phyloP scores from a whole-genome alignment of 2,888 invertebrate genomes.

The Miltochrista miniata region DNA sequence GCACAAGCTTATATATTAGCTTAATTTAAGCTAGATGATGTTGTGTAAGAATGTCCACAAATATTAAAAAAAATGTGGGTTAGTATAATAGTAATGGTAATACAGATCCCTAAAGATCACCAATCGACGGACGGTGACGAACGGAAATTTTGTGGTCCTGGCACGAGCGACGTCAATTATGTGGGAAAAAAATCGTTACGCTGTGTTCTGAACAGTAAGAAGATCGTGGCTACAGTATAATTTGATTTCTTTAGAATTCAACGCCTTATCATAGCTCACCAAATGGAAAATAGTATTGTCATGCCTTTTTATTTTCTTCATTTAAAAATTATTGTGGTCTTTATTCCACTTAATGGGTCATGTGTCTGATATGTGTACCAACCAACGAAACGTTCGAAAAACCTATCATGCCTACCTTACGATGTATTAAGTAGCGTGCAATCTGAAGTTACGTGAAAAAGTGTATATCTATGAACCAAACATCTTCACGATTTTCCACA shows the following conservation, averaged over 20 bases:
- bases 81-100: neutral
- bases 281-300: slow-evolving; percentile 15
- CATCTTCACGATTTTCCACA: too few species aligned
- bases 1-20: too few species aligned
- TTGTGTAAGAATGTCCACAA: too few species aligned
- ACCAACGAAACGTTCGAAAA: too few species aligned
- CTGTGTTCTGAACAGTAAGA: slow-evolving; percentile 49
- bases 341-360: neutral
- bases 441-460: too few species aligned
- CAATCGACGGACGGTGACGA: slow-evolving; percentile 72
- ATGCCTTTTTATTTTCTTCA: neutral
- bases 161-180: slow-evolving; percentile 72
- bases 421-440: too few species aligned
- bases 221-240: slow-evolving; percentile 61
- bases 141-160: slow-evolving; percentile 75
- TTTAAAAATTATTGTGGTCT: too few species aligned
- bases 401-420: too few species aligned
- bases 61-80: neutral
- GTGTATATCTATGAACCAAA: too few species aligned
- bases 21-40: too few species aligned
- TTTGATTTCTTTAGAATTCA: slow-evolving; percentile 52
- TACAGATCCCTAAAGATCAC: slow-evolving; percentile 56
- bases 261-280: slow-evolving; percentile 25
- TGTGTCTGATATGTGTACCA: too few species aligned
- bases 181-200: slow-evolving; percentile 57